These are phyloP conservation scores for Xyrichtys novacula DNA, from an alignment of 2,797 vertebrate genomes.

Conservation along the genomic window DNA sequence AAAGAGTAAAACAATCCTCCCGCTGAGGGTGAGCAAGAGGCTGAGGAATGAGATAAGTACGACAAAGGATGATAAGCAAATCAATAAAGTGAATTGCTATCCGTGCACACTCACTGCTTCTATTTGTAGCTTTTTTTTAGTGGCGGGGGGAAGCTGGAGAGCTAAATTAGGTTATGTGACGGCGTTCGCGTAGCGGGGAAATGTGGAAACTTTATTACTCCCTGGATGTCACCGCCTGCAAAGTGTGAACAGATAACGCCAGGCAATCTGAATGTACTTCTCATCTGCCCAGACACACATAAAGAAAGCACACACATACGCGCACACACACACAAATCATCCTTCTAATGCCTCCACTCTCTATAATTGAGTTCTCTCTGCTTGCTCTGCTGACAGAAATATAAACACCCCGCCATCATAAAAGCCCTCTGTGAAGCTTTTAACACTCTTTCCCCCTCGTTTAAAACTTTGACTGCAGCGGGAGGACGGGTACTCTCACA, in stretches of 20 bases:
- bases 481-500: not conserved
- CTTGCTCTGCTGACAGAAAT: slow-evolving; percentile 47
- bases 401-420: slow-evolving; percentile 46
- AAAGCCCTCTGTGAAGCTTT: slow-evolving; percentile 34
- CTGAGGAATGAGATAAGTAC: slow-evolving; percentile 10
- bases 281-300: slow-evolving; percentile 38
- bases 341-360: slow-evolving; percentile 66
- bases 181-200: slow-evolving; percentile 37
- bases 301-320: slow-evolving; percentile 25
- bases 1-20: not conserved
- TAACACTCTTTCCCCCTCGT: slow-evolving; percentile 33
- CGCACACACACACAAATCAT: slow-evolving; percentile 47
- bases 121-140: slow-evolving; percentile 34
- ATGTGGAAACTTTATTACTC: slow-evolving; percentile 68
- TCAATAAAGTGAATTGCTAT: slow-evolving; percentile 16
- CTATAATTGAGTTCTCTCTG: slow-evolving; percentile 72
- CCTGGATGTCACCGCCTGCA: slow-evolving; percentile 48
- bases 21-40: not conserved
- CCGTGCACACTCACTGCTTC: slow-evolving; percentile 7
- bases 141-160: not conserved
- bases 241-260: slow-evolving; percentile 63
- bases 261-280: slow-evolving; percentile 37
- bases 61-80: slow-evolving; percentile 29
- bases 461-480: slow-evolving; percentile 30
- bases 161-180: slow-evolving; percentile 49